These are phyloP conservation scores for Musca vetustissima DNA, from an alignment of 1,140 invertebrate genomes.

Conservation along the genomic window DNA sequence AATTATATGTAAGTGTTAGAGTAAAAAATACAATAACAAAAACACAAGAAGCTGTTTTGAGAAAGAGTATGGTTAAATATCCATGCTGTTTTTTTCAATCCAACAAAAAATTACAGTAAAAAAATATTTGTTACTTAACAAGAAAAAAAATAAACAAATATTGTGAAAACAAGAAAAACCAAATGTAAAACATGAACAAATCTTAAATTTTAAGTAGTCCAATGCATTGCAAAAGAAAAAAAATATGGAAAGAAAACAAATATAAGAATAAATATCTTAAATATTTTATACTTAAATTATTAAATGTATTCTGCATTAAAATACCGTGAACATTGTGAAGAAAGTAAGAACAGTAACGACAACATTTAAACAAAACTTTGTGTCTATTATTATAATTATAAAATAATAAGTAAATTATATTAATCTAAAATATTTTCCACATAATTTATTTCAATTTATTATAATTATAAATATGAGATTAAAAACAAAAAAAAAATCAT, in stretches of 20 bases:
- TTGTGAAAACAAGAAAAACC: no score
- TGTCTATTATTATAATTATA: slow-evolving; percentile 17
- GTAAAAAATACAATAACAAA: no score
- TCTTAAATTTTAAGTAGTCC: slow-evolving; percentile 21
- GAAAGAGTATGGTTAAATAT: no score
- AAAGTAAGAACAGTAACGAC: not conserved
- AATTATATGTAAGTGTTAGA: no score
- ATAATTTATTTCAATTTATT: not conserved
- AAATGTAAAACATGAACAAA: not conserved
- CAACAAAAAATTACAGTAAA: no score
- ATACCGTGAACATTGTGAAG: not conserved
- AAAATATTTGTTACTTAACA: no score
- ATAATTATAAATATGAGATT: no score
- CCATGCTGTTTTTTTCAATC: no score
- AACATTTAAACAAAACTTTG: slow-evolving; percentile 1
- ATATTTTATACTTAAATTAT: slow-evolving; percentile 15
- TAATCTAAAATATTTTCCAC: not conserved
- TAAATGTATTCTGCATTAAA: slow-evolving; percentile 1
- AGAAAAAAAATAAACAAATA: no score
- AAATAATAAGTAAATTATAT: not conserved
- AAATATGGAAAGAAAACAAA: no score
- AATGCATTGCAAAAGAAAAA: not conserved
- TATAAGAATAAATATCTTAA: slow-evolving; percentile 5
- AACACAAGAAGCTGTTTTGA: no score
- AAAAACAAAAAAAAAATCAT: no score